Evolutionary conservation across 2,888 invertebrate genomes (phyloP).

Genomic region (Drosophila stalkeri): DNA sequence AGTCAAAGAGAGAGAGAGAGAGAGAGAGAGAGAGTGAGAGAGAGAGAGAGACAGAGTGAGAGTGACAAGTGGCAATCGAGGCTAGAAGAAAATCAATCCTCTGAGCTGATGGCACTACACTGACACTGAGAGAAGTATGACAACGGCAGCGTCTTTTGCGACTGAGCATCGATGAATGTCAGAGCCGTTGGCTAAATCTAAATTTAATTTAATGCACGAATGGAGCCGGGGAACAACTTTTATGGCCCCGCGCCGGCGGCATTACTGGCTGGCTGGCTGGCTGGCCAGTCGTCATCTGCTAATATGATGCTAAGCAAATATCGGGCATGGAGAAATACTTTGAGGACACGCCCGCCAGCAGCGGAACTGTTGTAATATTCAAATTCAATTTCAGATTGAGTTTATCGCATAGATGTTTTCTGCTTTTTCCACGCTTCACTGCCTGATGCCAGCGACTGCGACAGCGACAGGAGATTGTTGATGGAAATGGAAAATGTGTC

Average conservation of each 20-base stretch:
- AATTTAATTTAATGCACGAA: constrained; percentile 82
- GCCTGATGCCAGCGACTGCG: constrained; percentile 13
- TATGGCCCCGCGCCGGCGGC: constrained; percentile 45
- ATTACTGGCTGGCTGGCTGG: not conserved
- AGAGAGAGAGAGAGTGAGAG: constrained; percentile 21
- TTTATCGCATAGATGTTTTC: constrained; percentile 73
- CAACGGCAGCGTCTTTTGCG: constrained; percentile 43
- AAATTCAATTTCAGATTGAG: constrained; percentile 81
- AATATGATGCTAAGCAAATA: constrained; percentile 75
- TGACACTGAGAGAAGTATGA: constrained; percentile 62
- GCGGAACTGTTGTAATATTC: constrained; percentile 64
- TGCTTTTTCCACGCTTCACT: constrained; percentile 63
- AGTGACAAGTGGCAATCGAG: constrained; percentile 65
- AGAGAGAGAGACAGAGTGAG: constrained; percentile 34
- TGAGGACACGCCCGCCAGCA: constrained; percentile 17
- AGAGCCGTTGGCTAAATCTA: constrained; percentile 69
- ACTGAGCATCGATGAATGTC: constrained; percentile 61
- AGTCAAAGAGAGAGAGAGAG: not conserved
- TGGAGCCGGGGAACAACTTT: constrained; percentile 71
- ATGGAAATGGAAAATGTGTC: constrained; percentile 27
- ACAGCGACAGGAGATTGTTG: constrained; percentile 7
- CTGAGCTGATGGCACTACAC: constrained; percentile 37
- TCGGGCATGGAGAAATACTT: constrained; percentile 55
- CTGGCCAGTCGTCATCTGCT: constrained; percentile 61
- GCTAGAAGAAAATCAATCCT: constrained; percentile 29